Evolutionary conservation across 2,888 invertebrate genomes (phyloP).

Genomic region (Tetranychus truncatus): DNA sequence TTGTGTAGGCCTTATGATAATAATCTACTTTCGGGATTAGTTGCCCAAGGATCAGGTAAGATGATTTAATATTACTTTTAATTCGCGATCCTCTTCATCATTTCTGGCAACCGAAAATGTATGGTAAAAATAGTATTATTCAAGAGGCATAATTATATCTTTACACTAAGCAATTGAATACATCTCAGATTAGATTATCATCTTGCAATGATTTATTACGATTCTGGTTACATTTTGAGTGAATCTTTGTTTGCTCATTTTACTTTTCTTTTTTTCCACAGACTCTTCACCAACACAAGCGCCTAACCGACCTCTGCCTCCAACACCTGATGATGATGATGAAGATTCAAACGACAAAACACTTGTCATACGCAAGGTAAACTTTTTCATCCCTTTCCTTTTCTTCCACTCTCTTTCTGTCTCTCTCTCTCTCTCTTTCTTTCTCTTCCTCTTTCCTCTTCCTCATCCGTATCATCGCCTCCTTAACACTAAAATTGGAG

Average conservation of each 20-base stretch:
- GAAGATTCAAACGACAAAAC: conserved; percentile 63
- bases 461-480: neutral
- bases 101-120: no score
- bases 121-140: no score
- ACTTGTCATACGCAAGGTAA: conserved; percentile 75
- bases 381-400: neutral
- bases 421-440: neutral
- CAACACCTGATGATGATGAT: conserved; percentile 26
- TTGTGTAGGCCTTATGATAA: conserved; percentile 21
- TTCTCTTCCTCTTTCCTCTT: neutral
- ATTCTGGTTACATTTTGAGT: no score
- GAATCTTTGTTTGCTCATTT: no score
- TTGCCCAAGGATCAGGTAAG: conserved; percentile 14
- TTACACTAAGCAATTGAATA: no score
- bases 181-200: neutral
- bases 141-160: no score
- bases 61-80: neutral
- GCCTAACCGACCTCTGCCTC: conserved; percentile 25
- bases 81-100: neutral
- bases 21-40: conserved; percentile 21
- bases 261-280: neutral
- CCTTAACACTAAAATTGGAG: neutral
- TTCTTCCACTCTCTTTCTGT: neutral
- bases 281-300: conserved; percentile 17
- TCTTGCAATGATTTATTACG: neutral